Conservation (phyloP, 64 coral and sea anemone species). For the Stichodactyla helianthus region DNA sequence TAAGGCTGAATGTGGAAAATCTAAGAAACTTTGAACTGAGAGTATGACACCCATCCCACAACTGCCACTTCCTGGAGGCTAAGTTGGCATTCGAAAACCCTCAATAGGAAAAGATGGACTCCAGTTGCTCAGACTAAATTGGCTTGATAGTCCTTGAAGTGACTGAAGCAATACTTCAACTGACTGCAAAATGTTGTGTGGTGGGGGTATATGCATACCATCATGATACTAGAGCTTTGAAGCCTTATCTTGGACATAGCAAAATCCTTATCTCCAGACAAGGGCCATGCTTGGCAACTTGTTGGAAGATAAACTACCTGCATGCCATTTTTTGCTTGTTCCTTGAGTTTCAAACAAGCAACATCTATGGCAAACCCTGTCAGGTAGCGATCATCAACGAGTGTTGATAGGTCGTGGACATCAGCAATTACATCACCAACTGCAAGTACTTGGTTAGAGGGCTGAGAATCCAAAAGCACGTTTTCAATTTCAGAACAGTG, state of each 20-base stretch:
- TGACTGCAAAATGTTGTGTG: constrained; percentile 2
- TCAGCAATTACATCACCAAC: background rate
- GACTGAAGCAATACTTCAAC: constrained; percentile 2
- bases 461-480: constrained; percentile 2
- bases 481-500: background rate
- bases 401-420: constrained; percentile 1
- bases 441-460: background rate
- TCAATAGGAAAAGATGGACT: no score
- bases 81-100: constrained; percentile 1
- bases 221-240: background rate
- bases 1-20: background rate
- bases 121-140: background rate
- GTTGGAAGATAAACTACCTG: constrained; percentile 3
- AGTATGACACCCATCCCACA: constrained; percentile 14
- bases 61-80: constrained; percentile 10
- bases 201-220: background rate
- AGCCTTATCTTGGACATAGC: background rate
- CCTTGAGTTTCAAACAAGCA: constrained; percentile 11
- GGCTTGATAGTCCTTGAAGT: background rate
- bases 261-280: background rate
- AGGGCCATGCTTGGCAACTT: background rate
- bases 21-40: background rate
- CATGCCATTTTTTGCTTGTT: background rate
- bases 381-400: constrained; percentile 19
- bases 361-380: constrained; percentile 25